phyloP scores from a whole-genome alignment of 2,113 vertebrate genomes.

The Cranoglanis bouderius region DNA sequence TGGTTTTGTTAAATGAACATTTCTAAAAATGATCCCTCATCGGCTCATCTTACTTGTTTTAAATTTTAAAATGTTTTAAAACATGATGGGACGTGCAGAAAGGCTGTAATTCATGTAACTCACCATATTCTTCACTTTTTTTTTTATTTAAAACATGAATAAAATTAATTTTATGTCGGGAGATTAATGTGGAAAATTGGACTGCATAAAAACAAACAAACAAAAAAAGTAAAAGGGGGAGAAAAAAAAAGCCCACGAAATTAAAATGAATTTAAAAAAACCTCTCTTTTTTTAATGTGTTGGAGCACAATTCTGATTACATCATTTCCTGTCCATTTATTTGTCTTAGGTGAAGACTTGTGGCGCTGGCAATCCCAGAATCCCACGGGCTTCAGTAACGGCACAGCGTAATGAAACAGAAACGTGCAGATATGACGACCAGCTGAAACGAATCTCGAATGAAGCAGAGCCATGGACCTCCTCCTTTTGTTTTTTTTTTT shows the following conservation, averaged over 20 bases:
- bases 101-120: background rate
- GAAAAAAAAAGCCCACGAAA: too few relatives aligned
- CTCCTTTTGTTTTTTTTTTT: conserved; percentile 31
- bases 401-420: conserved; percentile 56
- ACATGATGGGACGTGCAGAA: background rate
- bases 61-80: background rate
- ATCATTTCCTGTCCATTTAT: background rate
- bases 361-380: conserved; percentile 97
- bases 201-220: background rate
- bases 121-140: background rate
- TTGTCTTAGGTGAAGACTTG: conserved; percentile 84
- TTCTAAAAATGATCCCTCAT: background rate
- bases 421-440: background rate
- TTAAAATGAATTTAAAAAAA: background rate
- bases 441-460: conserved; percentile 37
- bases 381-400: conserved; percentile 81
- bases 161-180: background rate
- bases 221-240: too few relatives aligned
- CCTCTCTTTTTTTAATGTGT: background rate
- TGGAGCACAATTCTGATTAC: background rate
- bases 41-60: background rate
- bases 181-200: background rate
- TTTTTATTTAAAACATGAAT: background rate
- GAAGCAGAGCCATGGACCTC: conserved; percentile 50
- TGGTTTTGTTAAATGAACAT: background rate